Evolutionary conservation across 1,140 invertebrate genomes (phyloP).

Genomic region (Kradibia gibbosae): DNA sequence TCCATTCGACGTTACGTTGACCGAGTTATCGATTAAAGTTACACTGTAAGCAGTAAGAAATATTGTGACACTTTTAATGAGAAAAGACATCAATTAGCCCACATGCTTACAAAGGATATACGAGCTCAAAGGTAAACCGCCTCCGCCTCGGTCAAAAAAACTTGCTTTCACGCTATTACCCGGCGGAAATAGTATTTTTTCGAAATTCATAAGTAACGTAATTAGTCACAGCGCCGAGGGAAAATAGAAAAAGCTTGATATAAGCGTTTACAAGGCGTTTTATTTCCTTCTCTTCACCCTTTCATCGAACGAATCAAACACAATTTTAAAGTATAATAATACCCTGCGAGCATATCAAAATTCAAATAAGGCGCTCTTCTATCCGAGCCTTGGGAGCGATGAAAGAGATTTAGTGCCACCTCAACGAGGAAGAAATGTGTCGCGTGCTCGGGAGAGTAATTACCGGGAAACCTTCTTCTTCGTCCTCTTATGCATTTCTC

Average conservation of each 20-base stretch:
- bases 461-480: conserved; percentile 30
- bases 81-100: too few species aligned
- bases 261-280: neutral
- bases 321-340: conserved; percentile 31
- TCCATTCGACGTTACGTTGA: too few species aligned
- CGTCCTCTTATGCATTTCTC: neutral
- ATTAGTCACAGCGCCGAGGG: too few species aligned
- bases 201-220: neutral
- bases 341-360: neutral
- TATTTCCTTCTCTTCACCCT: neutral
- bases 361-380: neutral
- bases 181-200: neutral
- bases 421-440: conserved; percentile 1
- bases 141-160: neutral
- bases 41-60: too few species aligned
- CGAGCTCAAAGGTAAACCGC: neutral
- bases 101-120: neutral
- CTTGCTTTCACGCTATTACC: neutral
- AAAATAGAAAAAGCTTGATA: neutral
- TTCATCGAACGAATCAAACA: neutral
- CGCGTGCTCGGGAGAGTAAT: conserved; percentile 18
- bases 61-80: too few species aligned
- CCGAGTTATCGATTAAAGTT: too few species aligned
- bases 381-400: neutral
- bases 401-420: neutral